Percentiles rank a stretch among this genome's conserved stretches.
Conservation (phyloP, 2,113 vertebrate species). For the Chamaetylas fuelleborni region DNA sequence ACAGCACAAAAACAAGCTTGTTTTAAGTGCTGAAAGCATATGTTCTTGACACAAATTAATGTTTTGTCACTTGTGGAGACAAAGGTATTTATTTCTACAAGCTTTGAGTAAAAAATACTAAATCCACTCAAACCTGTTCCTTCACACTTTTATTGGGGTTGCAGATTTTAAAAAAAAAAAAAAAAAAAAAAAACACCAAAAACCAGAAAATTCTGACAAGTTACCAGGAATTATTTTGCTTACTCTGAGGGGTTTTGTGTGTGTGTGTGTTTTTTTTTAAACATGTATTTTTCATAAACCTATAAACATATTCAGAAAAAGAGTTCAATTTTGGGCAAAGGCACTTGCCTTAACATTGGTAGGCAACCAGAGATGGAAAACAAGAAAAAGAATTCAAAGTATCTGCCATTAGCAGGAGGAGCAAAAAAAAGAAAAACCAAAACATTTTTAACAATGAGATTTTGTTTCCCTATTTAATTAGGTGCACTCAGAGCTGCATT, state of each 20-base stretch:
- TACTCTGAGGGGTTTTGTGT: background rate
- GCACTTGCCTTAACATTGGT: background rate
- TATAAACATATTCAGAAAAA: background rate
- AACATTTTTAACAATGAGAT: background rate
- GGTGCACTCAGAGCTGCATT: background rate
- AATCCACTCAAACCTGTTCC: background rate
- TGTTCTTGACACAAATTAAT: slow-evolving; percentile 63
- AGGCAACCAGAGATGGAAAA: background rate
- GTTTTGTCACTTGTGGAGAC: slow-evolving; percentile 30
- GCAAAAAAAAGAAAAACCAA: background rate
- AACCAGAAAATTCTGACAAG: background rate
- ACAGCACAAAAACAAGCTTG: slow-evolving; percentile 66
- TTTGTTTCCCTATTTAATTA: background rate
- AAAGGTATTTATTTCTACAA: background rate
- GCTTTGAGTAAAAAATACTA: background rate
- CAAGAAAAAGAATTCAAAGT: background rate
- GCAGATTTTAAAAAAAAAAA: background rate
- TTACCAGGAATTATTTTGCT: background rate
- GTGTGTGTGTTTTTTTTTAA: background rate
- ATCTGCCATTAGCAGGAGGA: background rate
- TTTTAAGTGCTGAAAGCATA: slow-evolving; percentile 72
- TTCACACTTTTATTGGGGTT: background rate
- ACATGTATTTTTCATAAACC: background rate
- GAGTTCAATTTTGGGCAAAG: background rate
- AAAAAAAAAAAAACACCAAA: background rate